phyloP scores from a whole-genome alignment of 2,797 vertebrate genomes.

The Limosa lapponica region DNA sequence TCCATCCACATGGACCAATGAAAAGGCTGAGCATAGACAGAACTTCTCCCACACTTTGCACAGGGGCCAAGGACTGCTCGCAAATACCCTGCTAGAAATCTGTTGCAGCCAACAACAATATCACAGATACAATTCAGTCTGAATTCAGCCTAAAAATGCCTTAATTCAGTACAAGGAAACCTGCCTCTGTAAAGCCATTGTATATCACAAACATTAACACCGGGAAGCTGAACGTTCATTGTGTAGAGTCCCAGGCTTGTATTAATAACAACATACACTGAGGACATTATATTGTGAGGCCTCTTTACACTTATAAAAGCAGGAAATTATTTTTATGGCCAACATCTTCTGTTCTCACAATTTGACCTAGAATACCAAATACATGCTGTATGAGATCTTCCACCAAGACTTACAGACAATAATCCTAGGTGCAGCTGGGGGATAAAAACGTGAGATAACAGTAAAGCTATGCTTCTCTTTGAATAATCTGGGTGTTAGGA shows the following conservation, averaged over 20 bases:
- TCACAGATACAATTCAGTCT: background rate
- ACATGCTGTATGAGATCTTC: background rate
- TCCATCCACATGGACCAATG: background rate
- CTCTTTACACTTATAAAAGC: background rate
- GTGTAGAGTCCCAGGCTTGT: background rate
- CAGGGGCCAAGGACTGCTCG: background rate
- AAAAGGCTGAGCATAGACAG: background rate
- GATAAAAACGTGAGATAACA: background rate
- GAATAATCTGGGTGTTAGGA: background rate
- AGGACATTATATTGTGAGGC: background rate
- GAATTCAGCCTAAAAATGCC: background rate
- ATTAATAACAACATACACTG: background rate
- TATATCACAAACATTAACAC: background rate
- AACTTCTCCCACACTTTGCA: background rate
- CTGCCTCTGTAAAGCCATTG: background rate
- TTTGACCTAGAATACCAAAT: background rate
- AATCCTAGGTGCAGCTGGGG: background rate
- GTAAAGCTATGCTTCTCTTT: background rate
- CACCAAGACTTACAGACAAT: background rate
- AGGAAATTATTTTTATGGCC: constrained; percentile 33
- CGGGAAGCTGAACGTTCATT: background rate
- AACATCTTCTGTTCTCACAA: constrained; percentile 4
- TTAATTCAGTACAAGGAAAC: constrained; percentile 5
- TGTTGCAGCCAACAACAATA: background rate
- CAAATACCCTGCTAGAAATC: background rate